Evolutionary conservation across 1,140 invertebrate species (phyloP).

Genomic region (Hermetia illucens): DNA sequence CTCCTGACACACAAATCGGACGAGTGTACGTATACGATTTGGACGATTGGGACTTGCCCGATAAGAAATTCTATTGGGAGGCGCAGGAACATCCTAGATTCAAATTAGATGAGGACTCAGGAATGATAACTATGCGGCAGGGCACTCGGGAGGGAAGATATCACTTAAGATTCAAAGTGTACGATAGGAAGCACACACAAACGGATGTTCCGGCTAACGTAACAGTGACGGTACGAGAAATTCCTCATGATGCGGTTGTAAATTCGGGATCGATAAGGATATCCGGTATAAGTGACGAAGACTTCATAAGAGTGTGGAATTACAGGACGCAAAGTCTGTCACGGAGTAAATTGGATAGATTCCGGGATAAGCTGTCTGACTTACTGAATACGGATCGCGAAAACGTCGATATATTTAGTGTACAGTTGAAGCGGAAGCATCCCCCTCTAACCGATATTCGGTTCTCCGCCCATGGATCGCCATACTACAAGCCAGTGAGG

Average conservation of each 20-base stretch:
- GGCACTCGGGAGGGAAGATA: conserved; percentile 77
- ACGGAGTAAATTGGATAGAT: conserved; percentile 75
- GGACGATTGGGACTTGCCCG: conserved; percentile 94
- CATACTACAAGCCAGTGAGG: conserved; percentile 88
- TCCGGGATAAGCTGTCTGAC: conserved; percentile 74
- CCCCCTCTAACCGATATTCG: conserved; percentile 84
- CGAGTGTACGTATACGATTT: conserved; percentile 91
- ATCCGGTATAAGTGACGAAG: conserved; percentile 88
- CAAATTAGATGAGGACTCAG: conserved; percentile 76
- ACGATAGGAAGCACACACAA: conserved; percentile 86
- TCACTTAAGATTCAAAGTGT: conserved; percentile 80
- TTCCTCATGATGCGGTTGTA: conserved; percentile 86
- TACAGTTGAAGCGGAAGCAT: conserved; percentile 70
- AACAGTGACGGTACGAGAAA: conserved; percentile 81
- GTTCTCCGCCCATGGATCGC: conserved; percentile 89
- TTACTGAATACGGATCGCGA: conserved; percentile 68
- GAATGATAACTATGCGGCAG: conserved; percentile 89
- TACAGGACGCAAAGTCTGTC: conserved; percentile 72
- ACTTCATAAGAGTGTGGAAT: conserved; percentile 90
- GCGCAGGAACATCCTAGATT: conserved; percentile 67
- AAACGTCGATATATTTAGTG: conserved; percentile 92
- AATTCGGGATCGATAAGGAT: conserved; percentile 91
- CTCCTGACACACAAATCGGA: conserved; percentile 85
- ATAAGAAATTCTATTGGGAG: conserved; percentile 95
- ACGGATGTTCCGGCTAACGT: conserved; percentile 85